phyloP scores from a whole-genome alignment of 2,797 vertebrate genomes.

The Amblyraja radiata region DNA sequence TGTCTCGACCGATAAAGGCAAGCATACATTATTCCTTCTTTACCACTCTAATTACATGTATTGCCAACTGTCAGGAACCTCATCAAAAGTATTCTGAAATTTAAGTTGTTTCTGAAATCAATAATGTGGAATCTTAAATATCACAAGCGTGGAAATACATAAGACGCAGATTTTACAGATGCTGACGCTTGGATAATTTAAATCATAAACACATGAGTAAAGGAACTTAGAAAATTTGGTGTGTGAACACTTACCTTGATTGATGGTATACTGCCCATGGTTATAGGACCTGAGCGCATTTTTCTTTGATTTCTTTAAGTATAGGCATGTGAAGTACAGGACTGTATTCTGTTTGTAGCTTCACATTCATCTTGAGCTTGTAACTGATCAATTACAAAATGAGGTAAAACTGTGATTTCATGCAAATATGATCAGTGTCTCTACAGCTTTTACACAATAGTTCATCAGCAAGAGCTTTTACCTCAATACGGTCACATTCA shows the following conservation, averaged over 20 bases:
- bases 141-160: background rate
- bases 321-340: constrained; percentile 89
- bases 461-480: too few relatives aligned
- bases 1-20: too few relatives aligned
- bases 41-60: too few relatives aligned
- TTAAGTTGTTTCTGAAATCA: background rate
- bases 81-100: background rate
- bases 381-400: constrained; percentile 58
- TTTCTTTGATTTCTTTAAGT: constrained; percentile 79
- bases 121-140: background rate
- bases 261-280: constrained; percentile 64
- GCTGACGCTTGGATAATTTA: background rate
- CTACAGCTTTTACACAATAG: too few relatives aligned
- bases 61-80: too few relatives aligned
- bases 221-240: background rate
- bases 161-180: background rate
- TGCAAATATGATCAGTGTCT: background rate
- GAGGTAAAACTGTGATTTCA: background rate
- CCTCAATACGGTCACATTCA: background rate
- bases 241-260: constrained; percentile 60
- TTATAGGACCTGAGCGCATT: constrained; percentile 56
- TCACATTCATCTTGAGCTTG: constrained; percentile 80
- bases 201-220: too few relatives aligned
- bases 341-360: constrained; percentile 77
- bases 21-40: too few relatives aligned